Evolutionary conservation across 2,113 vertebrate species (phyloP), one percentile per base, ranked within the genome.

Genomic region (Scopus umbretta): DNA sequence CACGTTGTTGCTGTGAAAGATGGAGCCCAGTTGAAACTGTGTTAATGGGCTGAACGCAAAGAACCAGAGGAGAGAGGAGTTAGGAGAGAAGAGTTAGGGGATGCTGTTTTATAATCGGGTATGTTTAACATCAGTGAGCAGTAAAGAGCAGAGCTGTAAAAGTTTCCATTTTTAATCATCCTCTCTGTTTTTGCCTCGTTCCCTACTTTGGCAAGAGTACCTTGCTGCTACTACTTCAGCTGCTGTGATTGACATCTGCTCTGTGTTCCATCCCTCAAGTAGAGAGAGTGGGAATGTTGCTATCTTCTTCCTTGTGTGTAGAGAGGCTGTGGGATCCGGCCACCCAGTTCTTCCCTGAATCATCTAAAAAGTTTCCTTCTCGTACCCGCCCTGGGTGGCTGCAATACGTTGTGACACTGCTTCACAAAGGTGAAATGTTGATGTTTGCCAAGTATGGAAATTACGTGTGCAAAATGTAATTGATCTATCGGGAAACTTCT

Each of bases 381-480:
- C 1, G 1, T 74, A 21, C 47, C 8, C 2, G 6, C 17, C 13
- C 6, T 29, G 25, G 7, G 2, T 76, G 11, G 62, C 55, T 59
- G 27, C 55, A 78, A 2, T 36, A 16, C 3, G 0, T 36, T 80
- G 67, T 79, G 49, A 34, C 3, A 3, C 40, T 72, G 58, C 58
- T 80, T 92, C 62, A 21, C 32, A 34, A 27, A 73, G 49, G 6
- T 74, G 72, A 56, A 73, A 19, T 29, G 20, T 29, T 58, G 27
- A 22, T 82, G n/a, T 80, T 85, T 91, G 71, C 42, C 38, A 65
- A 22, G n/a, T 23, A 22, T 23, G 42, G 67, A 40, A 91, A 40
- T 43, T n/a, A 23, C 6, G 6, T 26, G 29, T 75, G 40, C 58
- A 70, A 90, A 80, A 53, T 11, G 4, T 40, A 53, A 15, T 52